Base-by-base conservation (phyloP, 2,888 invertebrate species). In the Gisinianus flammeolus region DNA sequence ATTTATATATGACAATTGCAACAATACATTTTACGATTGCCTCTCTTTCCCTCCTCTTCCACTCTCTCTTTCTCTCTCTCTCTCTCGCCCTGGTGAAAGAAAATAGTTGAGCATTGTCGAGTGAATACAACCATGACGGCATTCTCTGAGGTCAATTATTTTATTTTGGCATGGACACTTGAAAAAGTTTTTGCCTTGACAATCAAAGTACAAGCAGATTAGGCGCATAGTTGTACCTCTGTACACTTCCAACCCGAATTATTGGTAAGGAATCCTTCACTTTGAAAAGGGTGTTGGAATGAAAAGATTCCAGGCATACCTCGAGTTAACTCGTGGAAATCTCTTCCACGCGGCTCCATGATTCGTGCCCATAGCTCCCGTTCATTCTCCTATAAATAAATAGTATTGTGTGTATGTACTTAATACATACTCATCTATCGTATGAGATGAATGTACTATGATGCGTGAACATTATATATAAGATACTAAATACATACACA, bases 281-380 rank as follows among this genome's bases (percentile, higher is more conserved):
- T 72, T 58, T 56, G 31, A 56, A 75, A 80, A 80, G 81, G 80
- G 82, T 81, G 82, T 82, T 73, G 80, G 79, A 78, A 82, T 81
- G 80, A 80, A 82, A 82, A 80, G 82, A 83, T 83, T 82, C 81
- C 73, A 73, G 54, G 70, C 80, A 82, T 83, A 80, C 80, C 83
- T 76, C 69, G 58, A 73, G 80, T 73, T 79, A 82, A 79, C 74
- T 74, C 79, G 77, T 77, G 79, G 80, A 81, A 82, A 79, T 75
- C 67, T 62, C 67, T 54, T 44, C 30, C 35, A 28, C 44, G n/a
- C 74, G 64, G 31, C 35, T 30, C 66, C 67, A 66, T 67, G 67
- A 75, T 44, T 28, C 28, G 66, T 64, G 44, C 19, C 24, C 33
- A 33, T 74, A 30, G 19, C 26, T 28, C 35, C 19, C 22, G 19